phyloP scores from a whole-genome alignment of 2,797 vertebrate genomes.

The Lepus townsendii region DNA sequence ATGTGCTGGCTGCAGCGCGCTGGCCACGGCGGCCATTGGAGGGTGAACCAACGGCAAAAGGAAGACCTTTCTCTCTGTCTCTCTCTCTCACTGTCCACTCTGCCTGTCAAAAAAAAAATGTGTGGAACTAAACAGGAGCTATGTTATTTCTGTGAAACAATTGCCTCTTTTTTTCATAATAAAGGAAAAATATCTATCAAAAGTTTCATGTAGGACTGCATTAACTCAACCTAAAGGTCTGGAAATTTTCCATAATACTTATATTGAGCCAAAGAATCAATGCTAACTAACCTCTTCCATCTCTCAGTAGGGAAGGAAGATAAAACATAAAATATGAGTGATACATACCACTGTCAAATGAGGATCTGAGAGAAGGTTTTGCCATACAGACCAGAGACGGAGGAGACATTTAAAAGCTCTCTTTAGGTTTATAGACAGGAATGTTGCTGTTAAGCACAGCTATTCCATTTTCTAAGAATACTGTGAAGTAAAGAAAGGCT shows the following conservation, averaged over 20 bases:
- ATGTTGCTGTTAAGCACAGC: not conserved
- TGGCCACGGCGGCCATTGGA: too few species aligned
- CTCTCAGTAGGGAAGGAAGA: not conserved
- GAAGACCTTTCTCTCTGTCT: too few species aligned
- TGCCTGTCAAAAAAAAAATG: not conserved
- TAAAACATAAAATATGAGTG: not conserved
- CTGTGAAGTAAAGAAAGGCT: not conserved
- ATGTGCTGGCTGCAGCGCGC: too few species aligned
- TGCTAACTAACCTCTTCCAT: not conserved
- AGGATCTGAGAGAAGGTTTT: not conserved
- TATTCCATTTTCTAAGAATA: slow-evolving; percentile 39
- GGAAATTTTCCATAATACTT: not conserved
- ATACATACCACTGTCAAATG: not conserved
- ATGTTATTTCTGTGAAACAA: not conserved
- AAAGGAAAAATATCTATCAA: not conserved
- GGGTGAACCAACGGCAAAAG: too few species aligned
- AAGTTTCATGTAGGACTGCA: not conserved
- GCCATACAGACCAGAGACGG: not conserved
- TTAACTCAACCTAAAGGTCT: not conserved
- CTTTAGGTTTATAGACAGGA: not conserved
- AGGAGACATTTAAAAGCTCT: not conserved
- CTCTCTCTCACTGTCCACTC: too few species aligned
- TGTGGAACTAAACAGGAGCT: not conserved
- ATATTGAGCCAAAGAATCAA: not conserved
- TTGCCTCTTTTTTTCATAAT: not conserved